Percentiles rank a stretch among this genome's conserved stretches.
These are phyloP conservation scores for Rhopalosiphum padi DNA, from an alignment of 1,140 invertebrate species.

Conservation along the genomic window DNA sequence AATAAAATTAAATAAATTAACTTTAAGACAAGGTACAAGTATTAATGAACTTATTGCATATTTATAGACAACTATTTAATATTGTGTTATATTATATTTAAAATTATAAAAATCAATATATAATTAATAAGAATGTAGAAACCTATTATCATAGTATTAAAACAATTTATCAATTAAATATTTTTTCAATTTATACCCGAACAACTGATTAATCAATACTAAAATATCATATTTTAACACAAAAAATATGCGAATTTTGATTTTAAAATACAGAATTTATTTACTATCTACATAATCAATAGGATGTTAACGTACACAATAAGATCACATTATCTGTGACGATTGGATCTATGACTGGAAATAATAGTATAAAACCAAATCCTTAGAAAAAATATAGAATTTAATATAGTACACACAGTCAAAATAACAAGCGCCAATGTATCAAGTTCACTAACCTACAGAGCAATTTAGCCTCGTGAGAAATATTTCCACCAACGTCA, in stretches of 20 bases:
- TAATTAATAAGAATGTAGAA: neutral
- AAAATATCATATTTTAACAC: neutral
- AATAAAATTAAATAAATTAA: neutral
- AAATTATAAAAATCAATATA: neutral
- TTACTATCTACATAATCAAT: constrained; percentile 3
- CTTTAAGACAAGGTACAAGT: neutral
- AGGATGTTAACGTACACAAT: constrained; percentile 19
- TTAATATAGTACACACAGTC: constrained; percentile 21
- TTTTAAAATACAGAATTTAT: neutral
- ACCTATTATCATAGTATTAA: neutral
- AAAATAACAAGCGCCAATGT: constrained; percentile 40
- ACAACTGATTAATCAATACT: neutral
- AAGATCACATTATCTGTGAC: constrained; percentile 38
- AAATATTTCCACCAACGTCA: constrained; percentile 21
- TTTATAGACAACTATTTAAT: neutral
- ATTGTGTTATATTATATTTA: neutral
- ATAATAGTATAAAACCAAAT: constrained; percentile 37
- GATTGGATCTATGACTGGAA: constrained; percentile 23
- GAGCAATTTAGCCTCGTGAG: constrained; percentile 49
- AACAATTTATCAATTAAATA: neutral
- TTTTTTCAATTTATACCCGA: neutral
- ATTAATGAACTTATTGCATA: neutral
- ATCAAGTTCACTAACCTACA: constrained; percentile 49
- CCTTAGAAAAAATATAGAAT: constrained; percentile 39
- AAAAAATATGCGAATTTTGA: neutral